phyloP scores from a whole-genome alignment of 2,888 invertebrate genomes.

The Strigamia crassipes region DNA sequence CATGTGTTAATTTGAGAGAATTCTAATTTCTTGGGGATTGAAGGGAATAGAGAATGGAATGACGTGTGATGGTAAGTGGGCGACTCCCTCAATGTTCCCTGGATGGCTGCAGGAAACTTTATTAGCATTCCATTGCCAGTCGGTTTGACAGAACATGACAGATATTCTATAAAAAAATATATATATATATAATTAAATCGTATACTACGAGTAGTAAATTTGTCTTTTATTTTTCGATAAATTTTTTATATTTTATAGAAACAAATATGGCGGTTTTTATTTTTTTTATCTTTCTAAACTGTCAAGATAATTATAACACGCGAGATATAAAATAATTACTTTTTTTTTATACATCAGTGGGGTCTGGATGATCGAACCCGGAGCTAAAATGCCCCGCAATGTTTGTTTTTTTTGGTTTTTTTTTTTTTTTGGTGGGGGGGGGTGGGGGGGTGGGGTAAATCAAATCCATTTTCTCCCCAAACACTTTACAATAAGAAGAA shows the following conservation, averaged over 20 bases:
- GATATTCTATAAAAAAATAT: too few species aligned
- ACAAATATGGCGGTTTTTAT: too few species aligned
- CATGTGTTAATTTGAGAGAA: background rate
- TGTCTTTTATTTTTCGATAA: background rate
- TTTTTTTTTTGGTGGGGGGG: too few species aligned
- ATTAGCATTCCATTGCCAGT: constrained; percentile 10
- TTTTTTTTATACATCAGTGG: background rate
- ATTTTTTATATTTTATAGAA: too few species aligned
- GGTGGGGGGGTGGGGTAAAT: too few species aligned
- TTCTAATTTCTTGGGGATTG: background rate
- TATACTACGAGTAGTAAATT: background rate
- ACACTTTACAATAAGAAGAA: too few species aligned
- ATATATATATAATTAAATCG: background rate
- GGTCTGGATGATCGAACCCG: background rate
- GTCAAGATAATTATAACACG: background rate
- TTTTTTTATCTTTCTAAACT: too few species aligned
- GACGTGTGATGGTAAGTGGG: background rate
- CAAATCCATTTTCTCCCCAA: background rate
- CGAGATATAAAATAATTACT: background rate
- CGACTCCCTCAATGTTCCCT: background rate
- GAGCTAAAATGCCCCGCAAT: background rate
- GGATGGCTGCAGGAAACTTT: background rate
- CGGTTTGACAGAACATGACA: background rate
- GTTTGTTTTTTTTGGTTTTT: background rate
- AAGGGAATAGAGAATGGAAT: background rate